phyloP scores from a whole-genome alignment of 1,140 invertebrate genomes.

The Chelonus insularis region DNA sequence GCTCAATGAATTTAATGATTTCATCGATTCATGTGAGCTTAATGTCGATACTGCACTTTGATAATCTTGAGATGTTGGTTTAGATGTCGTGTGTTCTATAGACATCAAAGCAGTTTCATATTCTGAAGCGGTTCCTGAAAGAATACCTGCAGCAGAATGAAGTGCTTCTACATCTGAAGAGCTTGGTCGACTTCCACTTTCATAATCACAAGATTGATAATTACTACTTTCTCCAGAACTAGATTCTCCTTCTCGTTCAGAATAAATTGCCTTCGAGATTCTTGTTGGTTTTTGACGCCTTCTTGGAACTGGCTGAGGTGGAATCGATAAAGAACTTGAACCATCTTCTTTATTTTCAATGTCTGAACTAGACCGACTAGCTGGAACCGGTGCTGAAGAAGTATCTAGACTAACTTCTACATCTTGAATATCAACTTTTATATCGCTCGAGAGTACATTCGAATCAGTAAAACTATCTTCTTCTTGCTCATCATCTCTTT shows the following conservation, averaged over 20 bases:
- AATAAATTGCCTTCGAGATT: constrained; percentile 38
- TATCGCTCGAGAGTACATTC: too few relatives aligned
- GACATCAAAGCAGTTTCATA: constrained; percentile 86
- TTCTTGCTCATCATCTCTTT: too few relatives aligned
- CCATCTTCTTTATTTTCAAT: constrained; percentile 50
- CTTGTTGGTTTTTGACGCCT: constrained; percentile 48
- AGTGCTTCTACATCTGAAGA: constrained; percentile 84
- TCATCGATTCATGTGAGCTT: constrained; percentile 86
- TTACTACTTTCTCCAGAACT: constrained; percentile 89
- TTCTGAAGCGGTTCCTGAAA: constrained; percentile 71
- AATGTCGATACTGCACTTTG: constrained; percentile 80
- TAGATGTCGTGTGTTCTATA: constrained; percentile 70
- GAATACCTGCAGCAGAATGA: constrained; percentile 60
- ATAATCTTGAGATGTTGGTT: constrained; percentile 78
- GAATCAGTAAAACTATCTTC: too few relatives aligned
- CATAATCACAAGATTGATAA: constrained; percentile 85
- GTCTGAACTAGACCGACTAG: constrained; percentile 49
- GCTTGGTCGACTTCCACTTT: constrained; percentile 74
- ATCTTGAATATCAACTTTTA: constrained; percentile 34
- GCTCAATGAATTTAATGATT: constrained; percentile 84
- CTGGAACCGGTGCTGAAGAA: constrained; percentile 34
- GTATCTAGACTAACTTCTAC: neutral
- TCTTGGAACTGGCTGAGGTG: constrained; percentile 49
- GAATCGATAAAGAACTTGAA: constrained; percentile 37
- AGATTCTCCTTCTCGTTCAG: constrained; percentile 65